phyloP scores from a whole-genome alignment of 2,888 invertebrate genomes.

The Drosophila phalerata region DNA sequence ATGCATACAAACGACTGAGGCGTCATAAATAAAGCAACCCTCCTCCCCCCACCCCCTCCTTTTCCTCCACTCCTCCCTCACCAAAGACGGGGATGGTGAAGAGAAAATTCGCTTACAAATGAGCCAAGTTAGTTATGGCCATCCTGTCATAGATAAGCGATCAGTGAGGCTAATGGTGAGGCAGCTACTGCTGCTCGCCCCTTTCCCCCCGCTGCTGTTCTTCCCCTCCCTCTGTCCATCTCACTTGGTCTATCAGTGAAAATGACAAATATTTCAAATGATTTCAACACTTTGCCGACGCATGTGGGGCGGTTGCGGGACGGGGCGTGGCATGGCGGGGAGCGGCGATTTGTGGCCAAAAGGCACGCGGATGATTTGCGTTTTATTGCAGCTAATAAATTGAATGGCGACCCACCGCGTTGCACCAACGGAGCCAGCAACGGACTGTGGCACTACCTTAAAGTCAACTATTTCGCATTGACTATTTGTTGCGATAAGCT shows the following conservation, averaged over 20 bases:
- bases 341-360: background rate
- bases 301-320: background rate
- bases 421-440: conserved; percentile 13
- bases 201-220: conserved; percentile 3
- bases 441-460: background rate
- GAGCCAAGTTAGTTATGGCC: conserved; percentile 66
- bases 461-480: conserved; percentile 54
- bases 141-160: conserved; percentile 74
- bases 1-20: background rate
- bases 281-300: conserved; percentile 80
- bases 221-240: too few relatives aligned
- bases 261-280: conserved; percentile 83
- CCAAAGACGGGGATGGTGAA: too few relatives aligned
- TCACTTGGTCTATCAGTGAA: conserved; percentile 61
- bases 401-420: conserved; percentile 77
- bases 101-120: conserved; percentile 60
- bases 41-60: too few relatives aligned
- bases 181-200: conserved; percentile 19
- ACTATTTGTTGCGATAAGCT: conserved; percentile 75
- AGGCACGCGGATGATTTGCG: conserved; percentile 69
- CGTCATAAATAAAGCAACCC: conserved; percentile 51
- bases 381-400: conserved; percentile 82
- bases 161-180: conserved; percentile 48
- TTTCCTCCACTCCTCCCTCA: too few relatives aligned
- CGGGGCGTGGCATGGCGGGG: background rate